Percentiles rank a stretch among this genome's conserved stretches.
Evolutionary conservation across 2,888 invertebrate species (phyloP).

Genomic region (Lepidochitona cinerea): DNA sequence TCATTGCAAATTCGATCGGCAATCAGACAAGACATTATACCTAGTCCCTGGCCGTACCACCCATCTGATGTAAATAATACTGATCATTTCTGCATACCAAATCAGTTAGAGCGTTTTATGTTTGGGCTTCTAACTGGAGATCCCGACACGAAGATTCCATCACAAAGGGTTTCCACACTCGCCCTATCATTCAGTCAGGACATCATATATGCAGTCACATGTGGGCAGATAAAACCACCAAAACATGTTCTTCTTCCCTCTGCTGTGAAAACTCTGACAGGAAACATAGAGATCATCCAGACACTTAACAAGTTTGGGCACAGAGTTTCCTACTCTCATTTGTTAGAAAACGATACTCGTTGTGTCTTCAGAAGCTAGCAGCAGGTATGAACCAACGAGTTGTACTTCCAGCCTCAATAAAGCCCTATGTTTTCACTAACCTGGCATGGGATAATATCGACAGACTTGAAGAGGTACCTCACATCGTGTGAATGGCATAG

Average conservation of each 20-base stretch:
- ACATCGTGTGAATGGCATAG: constrained; percentile 41
- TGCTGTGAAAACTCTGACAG: constrained; percentile 24
- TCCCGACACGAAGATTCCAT: too few species aligned
- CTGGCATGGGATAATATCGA: constrained; percentile 43
- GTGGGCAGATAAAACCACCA: constrained; percentile 13
- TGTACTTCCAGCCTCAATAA: constrained; percentile 22
- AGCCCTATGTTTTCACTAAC: constrained; percentile 24
- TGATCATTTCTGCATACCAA: too few species aligned
- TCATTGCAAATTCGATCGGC: background rate
- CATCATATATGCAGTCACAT: constrained; percentile 15
- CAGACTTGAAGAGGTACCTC: constrained; percentile 32
- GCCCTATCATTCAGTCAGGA: constrained; percentile 13
- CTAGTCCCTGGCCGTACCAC: too few species aligned
- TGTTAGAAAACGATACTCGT: constrained; percentile 24
- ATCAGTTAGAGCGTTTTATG: too few species aligned
- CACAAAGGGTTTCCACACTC: background rate
- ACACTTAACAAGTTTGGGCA: constrained; percentile 26
- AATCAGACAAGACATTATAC: background rate
- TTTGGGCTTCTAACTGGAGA: too few species aligned
- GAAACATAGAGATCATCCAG: constrained; percentile 22
- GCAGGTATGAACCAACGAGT: background rate
- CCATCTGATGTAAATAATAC: too few species aligned
- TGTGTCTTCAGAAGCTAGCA: constrained; percentile 33
- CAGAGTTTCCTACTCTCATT: constrained; percentile 21
- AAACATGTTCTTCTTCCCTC: constrained; percentile 23